phyloP scores from a whole-genome alignment of 2,888 invertebrate genomes.

The Fragum sueziense region DNA sequence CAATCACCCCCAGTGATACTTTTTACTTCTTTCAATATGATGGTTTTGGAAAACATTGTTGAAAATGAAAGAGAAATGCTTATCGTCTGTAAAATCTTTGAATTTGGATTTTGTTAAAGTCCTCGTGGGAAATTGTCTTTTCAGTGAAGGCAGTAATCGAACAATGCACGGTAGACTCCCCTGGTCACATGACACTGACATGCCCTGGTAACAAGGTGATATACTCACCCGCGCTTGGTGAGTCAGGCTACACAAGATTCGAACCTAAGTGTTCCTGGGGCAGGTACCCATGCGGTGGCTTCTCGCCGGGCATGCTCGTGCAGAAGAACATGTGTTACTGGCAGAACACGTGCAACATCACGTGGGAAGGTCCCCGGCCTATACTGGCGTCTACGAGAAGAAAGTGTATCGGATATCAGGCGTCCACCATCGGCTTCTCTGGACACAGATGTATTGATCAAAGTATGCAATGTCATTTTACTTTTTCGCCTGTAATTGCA shows the following conservation, averaged over 20 bases:
- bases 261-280: conserved; percentile 37
- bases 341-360: conserved; percentile 54
- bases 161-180: conserved; percentile 32
- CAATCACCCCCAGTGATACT: too few species aligned
- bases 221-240: conserved; percentile 48
- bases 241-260: conserved; percentile 39
- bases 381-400: conserved; percentile 42
- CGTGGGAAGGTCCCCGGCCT: conserved; percentile 48
- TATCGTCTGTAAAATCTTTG: too few species aligned
- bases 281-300: conserved; percentile 54
- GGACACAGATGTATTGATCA: conserved; percentile 58
- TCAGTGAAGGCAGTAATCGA: conserved; percentile 52
- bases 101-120: too few species aligned
- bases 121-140: too few species aligned
- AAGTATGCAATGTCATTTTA: conserved; percentile 44
- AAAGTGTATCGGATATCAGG: conserved; percentile 52
- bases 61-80: too few species aligned
- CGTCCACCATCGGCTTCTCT: conserved; percentile 42
- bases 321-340: conserved; percentile 63
- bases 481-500: too few species aligned
- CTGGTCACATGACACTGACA: conserved; percentile 36
- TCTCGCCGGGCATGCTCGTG: conserved; percentile 52
- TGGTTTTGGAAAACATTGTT: too few species aligned
- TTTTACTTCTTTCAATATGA: too few species aligned
- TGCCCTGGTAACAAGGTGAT: conserved; percentile 48